Percentiles rank a stretch among this genome's conserved stretches.
These are phyloP conservation scores for Synergus umbraculus DNA, from an alignment of 2,888 invertebrate species.

Conservation along the genomic window DNA sequence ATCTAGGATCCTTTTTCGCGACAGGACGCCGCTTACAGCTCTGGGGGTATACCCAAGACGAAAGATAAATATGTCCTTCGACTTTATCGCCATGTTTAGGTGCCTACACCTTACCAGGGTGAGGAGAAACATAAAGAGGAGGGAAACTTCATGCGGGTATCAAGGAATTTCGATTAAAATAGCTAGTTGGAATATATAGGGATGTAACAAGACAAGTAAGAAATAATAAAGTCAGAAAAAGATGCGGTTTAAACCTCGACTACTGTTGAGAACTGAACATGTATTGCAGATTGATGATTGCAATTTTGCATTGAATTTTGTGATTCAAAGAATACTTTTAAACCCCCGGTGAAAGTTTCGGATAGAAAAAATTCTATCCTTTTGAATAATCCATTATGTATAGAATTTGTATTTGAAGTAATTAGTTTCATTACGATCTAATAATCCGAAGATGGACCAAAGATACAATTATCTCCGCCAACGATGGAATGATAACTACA, in stretches of 20 bases:
- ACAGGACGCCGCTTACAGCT: slow-evolving; percentile 54
- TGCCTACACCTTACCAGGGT: slow-evolving; percentile 6
- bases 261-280: not conserved
- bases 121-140: slow-evolving; percentile 8
- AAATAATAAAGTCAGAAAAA: not conserved
- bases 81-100: slow-evolving; percentile 58
- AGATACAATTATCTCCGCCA: too few species aligned
- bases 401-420: too few species aligned
- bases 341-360: too few species aligned
- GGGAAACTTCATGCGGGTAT: slow-evolving; percentile 13
- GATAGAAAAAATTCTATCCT: too few species aligned
- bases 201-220: not conserved
- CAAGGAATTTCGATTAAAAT: slow-evolving; percentile 16
- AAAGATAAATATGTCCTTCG: slow-evolving; percentile 60
- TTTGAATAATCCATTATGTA: too few species aligned
- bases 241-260: not conserved
- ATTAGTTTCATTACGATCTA: too few species aligned
- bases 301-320: too few species aligned
- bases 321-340: too few species aligned
- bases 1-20: slow-evolving; percentile 55
- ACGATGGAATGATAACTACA: too few species aligned
- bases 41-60: slow-evolving; percentile 40
- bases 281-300: too few species aligned
- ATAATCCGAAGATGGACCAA: too few species aligned
- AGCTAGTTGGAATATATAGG: slow-evolving; percentile 1